Conservation (phyloP, 2,797 vertebrate genomes). For the Sarcophilus harrisii region DNA sequence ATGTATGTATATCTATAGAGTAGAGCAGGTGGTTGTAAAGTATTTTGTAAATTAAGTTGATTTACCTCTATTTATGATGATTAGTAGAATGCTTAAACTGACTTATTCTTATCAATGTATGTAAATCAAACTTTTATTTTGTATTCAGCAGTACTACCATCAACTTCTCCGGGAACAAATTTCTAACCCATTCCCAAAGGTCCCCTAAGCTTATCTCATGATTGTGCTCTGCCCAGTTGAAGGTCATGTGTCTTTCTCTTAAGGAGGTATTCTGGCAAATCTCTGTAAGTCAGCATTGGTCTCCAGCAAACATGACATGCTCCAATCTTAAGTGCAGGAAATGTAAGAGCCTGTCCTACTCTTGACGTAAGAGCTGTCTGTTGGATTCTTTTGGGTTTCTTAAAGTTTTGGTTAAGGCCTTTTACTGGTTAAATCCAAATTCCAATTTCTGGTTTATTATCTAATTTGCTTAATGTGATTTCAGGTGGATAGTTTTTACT, state of each 20-base stretch:
- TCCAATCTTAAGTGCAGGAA: neutral
- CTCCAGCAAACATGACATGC: neutral
- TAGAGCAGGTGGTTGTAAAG: neutral
- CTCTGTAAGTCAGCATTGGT: neutral
- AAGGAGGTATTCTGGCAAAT: neutral
- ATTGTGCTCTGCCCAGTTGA: neutral
- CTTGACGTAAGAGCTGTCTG: neutral
- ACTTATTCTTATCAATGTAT: neutral
- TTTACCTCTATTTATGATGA: neutral
- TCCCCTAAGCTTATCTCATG: neutral
- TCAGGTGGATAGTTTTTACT: neutral
- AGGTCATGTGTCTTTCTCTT: neutral
- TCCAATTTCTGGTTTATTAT: neutral
- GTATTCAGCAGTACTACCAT: neutral
- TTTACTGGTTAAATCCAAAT: neutral
- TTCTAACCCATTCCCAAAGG: neutral
- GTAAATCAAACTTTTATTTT: neutral
- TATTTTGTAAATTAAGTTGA: neutral
- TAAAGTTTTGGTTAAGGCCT: neutral
- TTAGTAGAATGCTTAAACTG: neutral
- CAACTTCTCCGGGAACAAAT: neutral
- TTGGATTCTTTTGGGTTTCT: neutral
- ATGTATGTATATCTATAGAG: neutral
- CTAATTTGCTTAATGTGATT: neutral
- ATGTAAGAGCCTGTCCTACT: neutral